These are phyloP conservation scores for Ophiothrix spiculata DNA, from an alignment of 35 echinoderm and acorn worm genomes.

Conservation along the genomic window DNA sequence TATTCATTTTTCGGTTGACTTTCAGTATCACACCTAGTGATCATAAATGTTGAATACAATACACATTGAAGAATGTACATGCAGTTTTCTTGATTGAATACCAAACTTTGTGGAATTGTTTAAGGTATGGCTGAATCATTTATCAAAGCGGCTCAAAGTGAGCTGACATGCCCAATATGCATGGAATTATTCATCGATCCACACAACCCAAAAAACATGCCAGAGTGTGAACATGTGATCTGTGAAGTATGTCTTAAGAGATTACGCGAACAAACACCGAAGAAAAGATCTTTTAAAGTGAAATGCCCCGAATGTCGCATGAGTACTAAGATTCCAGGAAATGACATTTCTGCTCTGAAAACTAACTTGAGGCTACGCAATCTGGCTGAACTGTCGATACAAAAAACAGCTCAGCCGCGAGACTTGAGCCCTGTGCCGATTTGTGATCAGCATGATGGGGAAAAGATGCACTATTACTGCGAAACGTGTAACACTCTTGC, in stretches of 20 bases:
- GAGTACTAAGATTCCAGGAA: background rate
- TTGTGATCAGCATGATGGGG: background rate
- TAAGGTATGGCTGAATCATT: background rate
- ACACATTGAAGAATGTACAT: no score
- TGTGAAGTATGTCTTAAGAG: background rate
- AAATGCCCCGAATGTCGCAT: conserved; percentile 5
- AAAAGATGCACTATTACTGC: background rate
- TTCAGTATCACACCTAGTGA: no score
- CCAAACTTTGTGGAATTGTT: background rate
- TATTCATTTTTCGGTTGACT: no score
- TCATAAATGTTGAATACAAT: no score
- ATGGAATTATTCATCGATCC: background rate
- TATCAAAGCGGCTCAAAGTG: background rate
- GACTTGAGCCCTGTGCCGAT: background rate
- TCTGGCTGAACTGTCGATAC: background rate
- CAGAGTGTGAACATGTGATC: background rate
- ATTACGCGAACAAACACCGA: background rate
- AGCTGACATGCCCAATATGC: background rate
- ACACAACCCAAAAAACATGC: background rate
- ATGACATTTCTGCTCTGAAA: background rate
- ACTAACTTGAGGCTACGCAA: background rate
- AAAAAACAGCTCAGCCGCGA: background rate
- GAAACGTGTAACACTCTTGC: background rate
- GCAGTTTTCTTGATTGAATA: no score
- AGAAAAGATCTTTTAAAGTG: background rate